Evolutionary conservation across 2,113 vertebrate species (phyloP).

Genomic region (Rhea americana): DNA sequence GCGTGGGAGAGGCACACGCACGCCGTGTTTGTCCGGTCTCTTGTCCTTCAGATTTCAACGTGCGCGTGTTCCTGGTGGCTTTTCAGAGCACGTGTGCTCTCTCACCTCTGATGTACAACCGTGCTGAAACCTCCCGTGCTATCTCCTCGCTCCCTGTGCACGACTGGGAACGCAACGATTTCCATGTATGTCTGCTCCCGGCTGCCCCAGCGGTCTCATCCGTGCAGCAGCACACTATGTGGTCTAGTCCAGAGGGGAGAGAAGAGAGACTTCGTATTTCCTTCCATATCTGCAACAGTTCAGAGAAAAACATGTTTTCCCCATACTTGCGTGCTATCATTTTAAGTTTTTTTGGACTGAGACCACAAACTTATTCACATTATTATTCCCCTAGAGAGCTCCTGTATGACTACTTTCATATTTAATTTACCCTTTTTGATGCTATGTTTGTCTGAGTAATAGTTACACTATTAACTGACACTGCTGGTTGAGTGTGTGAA

Average conservation of each 20-base stretch:
- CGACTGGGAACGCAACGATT: rapidly evolving
- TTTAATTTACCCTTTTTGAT: not conserved
- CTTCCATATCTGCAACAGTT: not conserved
- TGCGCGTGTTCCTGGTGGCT: not conserved
- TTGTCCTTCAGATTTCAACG: not conserved
- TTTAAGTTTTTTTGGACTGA: not conserved
- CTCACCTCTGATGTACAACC: not conserved
- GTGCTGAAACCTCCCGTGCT: not conserved
- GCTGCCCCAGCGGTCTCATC: not conserved
- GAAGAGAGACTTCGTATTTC: not conserved
- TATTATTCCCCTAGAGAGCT: not conserved
- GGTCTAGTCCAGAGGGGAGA: not conserved
- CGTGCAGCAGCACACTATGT: not conserved
- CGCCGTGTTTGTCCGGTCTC: not conserved
- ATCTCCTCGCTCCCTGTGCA: not conserved
- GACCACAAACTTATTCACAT: not conserved
- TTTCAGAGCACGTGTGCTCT: rapidly evolving
- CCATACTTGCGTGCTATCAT: not conserved
- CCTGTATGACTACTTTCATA: not conserved
- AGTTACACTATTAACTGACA: not conserved
- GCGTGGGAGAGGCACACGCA: not conserved
- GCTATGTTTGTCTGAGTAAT: not conserved
- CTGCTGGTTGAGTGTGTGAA: not conserved
- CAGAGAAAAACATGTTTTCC: not conserved
- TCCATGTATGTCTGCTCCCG: not conserved